phyloP scores from a whole-genome alignment of 2,113 vertebrate genomes.

The Gorsachius goisagi region DNA sequence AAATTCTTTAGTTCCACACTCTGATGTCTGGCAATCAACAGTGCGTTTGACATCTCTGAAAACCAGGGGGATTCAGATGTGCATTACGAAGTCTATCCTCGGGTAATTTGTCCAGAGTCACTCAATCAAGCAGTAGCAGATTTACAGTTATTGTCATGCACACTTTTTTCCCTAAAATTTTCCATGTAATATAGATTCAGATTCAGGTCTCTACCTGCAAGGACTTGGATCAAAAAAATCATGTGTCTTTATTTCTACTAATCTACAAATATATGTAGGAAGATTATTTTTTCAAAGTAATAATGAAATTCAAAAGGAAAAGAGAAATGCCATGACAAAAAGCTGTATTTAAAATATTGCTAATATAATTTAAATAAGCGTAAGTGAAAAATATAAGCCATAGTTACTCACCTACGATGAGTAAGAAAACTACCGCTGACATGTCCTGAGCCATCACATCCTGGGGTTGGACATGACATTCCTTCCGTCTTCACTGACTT shows the following conservation, averaged over 20 bases:
- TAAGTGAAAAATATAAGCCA: neutral
- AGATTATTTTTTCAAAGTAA: neutral
- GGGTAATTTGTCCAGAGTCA: neutral
- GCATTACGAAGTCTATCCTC: neutral
- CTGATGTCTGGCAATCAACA: neutral
- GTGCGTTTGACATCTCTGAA: neutral
- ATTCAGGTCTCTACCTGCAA: neutral
- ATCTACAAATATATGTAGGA: neutral
- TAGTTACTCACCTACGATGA: conserved; percentile 89
- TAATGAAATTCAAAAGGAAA: neutral
- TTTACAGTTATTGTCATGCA: neutral
- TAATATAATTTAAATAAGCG: neutral
- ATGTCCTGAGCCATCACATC: conserved; percentile 96
- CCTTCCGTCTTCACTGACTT: conserved; percentile 98
- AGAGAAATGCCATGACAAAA: neutral
- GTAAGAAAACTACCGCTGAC: conserved; percentile 99
- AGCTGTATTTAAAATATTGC: neutral
- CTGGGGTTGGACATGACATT: conserved; percentile 97
- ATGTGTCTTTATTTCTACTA: neutral
- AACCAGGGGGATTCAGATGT: neutral
- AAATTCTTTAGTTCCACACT: neutral
- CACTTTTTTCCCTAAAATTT: neutral
- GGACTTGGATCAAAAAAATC: neutral
- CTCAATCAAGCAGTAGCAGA: neutral
- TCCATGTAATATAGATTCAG: neutral